Evolutionary conservation across 2,888 invertebrate genomes (phyloP), one percentile per base, ranked within the genome.

Genomic region (Idaea biselata): DNA sequence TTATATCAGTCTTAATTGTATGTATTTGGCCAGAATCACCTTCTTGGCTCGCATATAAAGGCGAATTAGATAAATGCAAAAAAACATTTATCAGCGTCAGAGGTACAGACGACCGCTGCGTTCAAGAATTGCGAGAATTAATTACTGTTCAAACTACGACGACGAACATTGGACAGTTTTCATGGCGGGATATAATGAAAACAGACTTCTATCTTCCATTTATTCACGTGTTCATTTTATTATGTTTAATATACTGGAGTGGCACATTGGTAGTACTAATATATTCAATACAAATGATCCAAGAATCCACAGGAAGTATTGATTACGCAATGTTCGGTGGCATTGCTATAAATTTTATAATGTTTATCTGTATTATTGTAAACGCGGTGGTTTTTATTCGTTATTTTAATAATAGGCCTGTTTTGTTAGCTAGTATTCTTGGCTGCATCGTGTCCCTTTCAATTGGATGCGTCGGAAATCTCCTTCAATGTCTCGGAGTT

Each of bases 341-440:
- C n/a, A 61, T 67, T n/a, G 60, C 64, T 8, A 63, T 64, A 44
- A 67, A 64, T 18, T 56, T 18, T 4, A 57, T 64, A 7, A n/a
- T 67, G 16, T 63, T 63, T 56, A 44, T 63, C 3, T 58, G 63
- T 14, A 57, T 59, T 1, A 33, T 58, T 16, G 59, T 57, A 8
- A 44, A 44, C 44, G 44, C 60, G 14, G 54, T 57, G 0, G 31
- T 63, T 8, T 44, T 63, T 11, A 61, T 63, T 32, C 18, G 62
- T 55, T 33, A 32, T 25, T 66, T 55, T 44, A 58, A 58, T 1
- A 63, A 63, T 54, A 66, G 63, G 62, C 60, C 60, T 17, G 56
- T 64, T 0, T 18, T 66, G 44, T 16, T 66, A 32, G 58, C 18
- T 5, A 62, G 66, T 58, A 18, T 61, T 6, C 25, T 54, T 6